Conservation (phyloP, 2,797 vertebrate species). For the Arctocebus calabarensis region DNA sequence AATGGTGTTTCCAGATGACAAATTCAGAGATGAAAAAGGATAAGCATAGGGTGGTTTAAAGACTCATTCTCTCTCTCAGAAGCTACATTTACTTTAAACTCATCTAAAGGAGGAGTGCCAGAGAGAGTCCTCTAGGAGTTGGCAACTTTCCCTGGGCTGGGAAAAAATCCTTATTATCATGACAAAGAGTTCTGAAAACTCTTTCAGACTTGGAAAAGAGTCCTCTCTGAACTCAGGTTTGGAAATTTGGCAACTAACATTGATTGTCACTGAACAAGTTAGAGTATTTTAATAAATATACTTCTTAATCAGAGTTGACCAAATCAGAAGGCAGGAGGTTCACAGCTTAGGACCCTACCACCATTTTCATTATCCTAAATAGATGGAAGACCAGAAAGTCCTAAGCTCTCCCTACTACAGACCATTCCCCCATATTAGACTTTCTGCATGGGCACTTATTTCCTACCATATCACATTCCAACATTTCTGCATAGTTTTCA, state of each 20-base stretch:
- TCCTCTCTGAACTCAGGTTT: not conserved
- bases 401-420: not conserved
- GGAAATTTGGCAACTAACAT: slow-evolving; percentile 51
- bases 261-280: slow-evolving; percentile 22
- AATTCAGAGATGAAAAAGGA: slow-evolving; percentile 36
- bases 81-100: slow-evolving; percentile 48
- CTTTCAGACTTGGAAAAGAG: slow-evolving; percentile 39
- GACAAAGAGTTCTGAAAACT: slow-evolving; percentile 54
- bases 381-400: not conserved
- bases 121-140: not conserved
- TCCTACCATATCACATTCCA: not conserved
- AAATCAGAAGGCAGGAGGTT: not conserved
- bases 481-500: slow-evolving; percentile 52
- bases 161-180: slow-evolving; percentile 43
- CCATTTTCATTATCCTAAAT: slow-evolving; percentile 40
- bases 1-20: slow-evolving; percentile 10
- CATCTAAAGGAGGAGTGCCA: slow-evolving; percentile 21
- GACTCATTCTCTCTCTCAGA: not conserved
- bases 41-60: not conserved
- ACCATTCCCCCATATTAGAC: not conserved
- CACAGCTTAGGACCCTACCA: not conserved
- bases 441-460: not conserved
- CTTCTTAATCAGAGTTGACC: slow-evolving; percentile 42
- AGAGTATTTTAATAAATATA: slow-evolving; percentile 50
- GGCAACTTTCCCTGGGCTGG: slow-evolving; percentile 7